These are phyloP conservation scores for roundworm (Caenorhabditis elegans) DNA, from an alignment of 1,140 invertebrate species.

Conservation along the genomic window DNA sequence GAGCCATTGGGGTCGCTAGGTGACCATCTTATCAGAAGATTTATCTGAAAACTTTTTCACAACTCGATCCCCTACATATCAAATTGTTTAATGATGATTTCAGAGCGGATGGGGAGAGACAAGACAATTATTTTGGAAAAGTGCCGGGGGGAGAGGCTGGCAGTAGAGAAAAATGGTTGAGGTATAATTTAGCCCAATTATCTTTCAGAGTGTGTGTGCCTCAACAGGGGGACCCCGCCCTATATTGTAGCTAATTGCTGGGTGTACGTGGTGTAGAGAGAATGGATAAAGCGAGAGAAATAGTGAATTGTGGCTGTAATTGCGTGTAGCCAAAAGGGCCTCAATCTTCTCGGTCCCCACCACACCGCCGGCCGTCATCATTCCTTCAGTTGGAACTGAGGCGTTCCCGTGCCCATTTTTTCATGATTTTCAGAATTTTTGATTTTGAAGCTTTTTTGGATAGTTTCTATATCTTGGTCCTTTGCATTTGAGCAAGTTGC, in stretches of 20 bases:
- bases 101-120: background rate
- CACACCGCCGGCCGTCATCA: background rate
- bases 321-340: constrained; percentile 31
- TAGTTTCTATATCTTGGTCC: too few species aligned
- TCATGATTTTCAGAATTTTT: too few species aligned
- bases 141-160: background rate
- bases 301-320: constrained; percentile 31
- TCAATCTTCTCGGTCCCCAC: background rate
- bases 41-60: background rate
- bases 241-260: constrained; percentile 33
- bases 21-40: too few species aligned
- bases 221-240: constrained; percentile 17
- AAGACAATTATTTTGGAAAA: constrained; percentile 24
- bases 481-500: too few species aligned
- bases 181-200: constrained; percentile 33
- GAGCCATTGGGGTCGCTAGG: background rate
- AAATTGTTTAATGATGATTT: too few species aligned
- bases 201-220: constrained; percentile 25
- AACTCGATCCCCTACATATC: too few species aligned
- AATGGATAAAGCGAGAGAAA: constrained; percentile 19
- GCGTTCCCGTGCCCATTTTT: background rate
- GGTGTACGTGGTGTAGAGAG: constrained; percentile 27
- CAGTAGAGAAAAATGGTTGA: constrained; percentile 16
- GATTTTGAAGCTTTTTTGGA: too few species aligned
- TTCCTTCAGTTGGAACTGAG: background rate